Base-by-base conservation (phyloP, 2,888 invertebrate genomes). In the Euspilapteryx auroguttella region DNA sequence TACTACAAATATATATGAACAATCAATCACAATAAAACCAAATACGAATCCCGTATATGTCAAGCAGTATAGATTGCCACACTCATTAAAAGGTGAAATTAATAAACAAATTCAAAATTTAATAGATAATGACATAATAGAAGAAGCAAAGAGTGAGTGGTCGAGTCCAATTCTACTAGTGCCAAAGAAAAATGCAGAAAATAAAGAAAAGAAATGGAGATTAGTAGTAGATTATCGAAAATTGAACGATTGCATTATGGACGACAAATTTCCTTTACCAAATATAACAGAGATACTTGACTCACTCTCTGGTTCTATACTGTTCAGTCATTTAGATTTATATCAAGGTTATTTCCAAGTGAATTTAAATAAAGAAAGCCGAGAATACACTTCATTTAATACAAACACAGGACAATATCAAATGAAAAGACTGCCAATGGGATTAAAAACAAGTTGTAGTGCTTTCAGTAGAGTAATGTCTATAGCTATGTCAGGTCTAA, bases 371-470 rank as follows among this genome's bases (percentile, higher is more conserved):
- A 11, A 14, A 12, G 9, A 28, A 8, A 31, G 30, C 20, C 22
- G 27, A 15, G 24, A 27, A 14, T 20, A 14, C 9, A 31, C 30
- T 15, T 21, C 32, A 12, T 24, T 24, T 14, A n/a, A 8, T 2
- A 24, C 24, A n/a, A 9, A 24, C 7, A 9, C 24, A 14, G 24
- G 24, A 24, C 32, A 36, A 21, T 37, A 34, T 29, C 36, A 35
- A 15, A 33, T 36, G 36, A 32, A 29, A 11, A 14, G 36, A 8
- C n/a, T 34, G 9, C 38, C 38, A 3, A 33, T 34, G 33, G 38
- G 37, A 8, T 21, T 34, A 4, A 34, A 34, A 22, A 36, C 25
- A 7, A 32, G 32, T 17, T 30, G 32, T 8, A 35, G 29, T 27
- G 30, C 31, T 1, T 39, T 39, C 17, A 25, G 25, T 24, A 13